These are phyloP conservation scores for Pediacus dermestoides DNA, from an alignment of 2,888 invertebrate species.

Conservation along the genomic window DNA sequence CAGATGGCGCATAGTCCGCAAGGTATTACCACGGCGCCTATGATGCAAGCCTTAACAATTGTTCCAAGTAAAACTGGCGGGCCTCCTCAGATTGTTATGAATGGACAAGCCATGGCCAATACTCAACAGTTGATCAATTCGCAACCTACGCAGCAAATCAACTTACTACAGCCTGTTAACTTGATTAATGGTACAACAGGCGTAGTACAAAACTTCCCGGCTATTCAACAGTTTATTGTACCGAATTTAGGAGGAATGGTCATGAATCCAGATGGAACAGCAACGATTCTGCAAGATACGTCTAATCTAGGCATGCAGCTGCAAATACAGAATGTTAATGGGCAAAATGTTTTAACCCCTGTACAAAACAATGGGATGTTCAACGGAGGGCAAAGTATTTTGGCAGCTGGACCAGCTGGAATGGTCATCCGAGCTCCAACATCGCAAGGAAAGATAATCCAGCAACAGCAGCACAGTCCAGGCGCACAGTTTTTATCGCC, in stretches of 20 bases:
- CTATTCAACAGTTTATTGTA: conserved; percentile 78
- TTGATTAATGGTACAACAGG: conserved; percentile 67
- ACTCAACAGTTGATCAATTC: conserved; percentile 64
- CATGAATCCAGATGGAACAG: conserved; percentile 70
- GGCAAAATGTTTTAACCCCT: conserved; percentile 71
- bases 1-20: conserved; percentile 65
- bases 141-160: conserved; percentile 58
- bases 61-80: conserved; percentile 72
- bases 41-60: conserved; percentile 73
- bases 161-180: conserved; percentile 78
- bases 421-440: conserved; percentile 77
- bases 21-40: conserved; percentile 63
- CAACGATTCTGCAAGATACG: conserved; percentile 69
- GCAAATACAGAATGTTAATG: conserved; percentile 77
- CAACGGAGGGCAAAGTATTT: conserved; percentile 62
- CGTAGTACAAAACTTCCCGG: conserved; percentile 71
- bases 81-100: conserved; percentile 74
- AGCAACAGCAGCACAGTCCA: conserved; percentile 60
- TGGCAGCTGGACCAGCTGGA: conserved; percentile 65
- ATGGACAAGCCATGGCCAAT: conserved; percentile 59
- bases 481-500: conserved; percentile 73
- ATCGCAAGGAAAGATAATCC: conserved; percentile 67
- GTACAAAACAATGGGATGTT: conserved; percentile 65
- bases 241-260: conserved; percentile 79
- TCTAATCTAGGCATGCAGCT: conserved; percentile 68